Evolutionary conservation across 2,888 invertebrate species (phyloP), one percentile per base, ranked within the genome.

Genomic region (Allophyes oxyacanthae): DNA sequence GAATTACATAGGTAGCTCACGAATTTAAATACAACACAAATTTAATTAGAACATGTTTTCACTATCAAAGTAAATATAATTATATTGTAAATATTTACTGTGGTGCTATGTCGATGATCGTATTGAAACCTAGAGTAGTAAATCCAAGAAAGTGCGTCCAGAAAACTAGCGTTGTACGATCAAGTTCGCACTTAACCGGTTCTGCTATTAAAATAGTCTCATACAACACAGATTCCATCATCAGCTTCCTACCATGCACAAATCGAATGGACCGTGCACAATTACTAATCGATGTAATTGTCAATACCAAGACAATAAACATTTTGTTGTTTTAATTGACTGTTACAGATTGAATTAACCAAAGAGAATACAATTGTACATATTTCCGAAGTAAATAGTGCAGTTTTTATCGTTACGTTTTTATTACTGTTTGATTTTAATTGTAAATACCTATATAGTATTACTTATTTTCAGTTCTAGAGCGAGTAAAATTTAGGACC

Each of bases 201-300:
- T 67, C 38, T 41, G 52, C 52, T 53, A 62, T 77, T 74, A 74
- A 74, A 66, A 75, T 69, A 49, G 64, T 66, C 68, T 64, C 69
- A 66, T 68, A 60, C 42, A 41, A 60, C 48, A 55, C 56, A 52
- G 57, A 54, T 72, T 64, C 75, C 33, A 73, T 61, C 58, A 46
- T 59, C 49, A 62, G 62, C 55, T 60, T 59, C 63, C 45, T 60
- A 64, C 72, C 70, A 72, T 66, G 58, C 68, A 70, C 66, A 59
- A 76, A 72, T 72, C 57, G 61, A 67, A 78, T 60, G 34, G 55
- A 62, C 46, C 75, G 70, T 75, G 63, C 52, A 67, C 56, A 75
- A 76, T 77, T 63, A 56, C 45, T 62, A 75, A 77, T 64, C 62
- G 68, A 61, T 64, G 51, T 72, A 72, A 76, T 75, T 77, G 78